Conservation (phyloP, 2,113 vertebrate species). For the Amazona vittata region DNA sequence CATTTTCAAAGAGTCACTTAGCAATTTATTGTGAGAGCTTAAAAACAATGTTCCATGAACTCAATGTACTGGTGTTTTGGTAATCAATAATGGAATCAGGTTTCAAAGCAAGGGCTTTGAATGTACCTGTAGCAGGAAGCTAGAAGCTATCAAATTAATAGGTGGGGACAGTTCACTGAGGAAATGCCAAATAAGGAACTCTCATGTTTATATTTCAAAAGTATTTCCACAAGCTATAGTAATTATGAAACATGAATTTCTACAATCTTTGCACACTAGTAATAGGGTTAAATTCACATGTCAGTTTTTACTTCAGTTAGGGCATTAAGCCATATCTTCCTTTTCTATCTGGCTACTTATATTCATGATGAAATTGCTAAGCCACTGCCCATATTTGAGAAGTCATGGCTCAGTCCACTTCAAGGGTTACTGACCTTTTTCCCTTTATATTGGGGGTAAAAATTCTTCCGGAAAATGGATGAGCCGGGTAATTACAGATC, state of each 20-base stretch:
- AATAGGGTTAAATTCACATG: fast-evolving
- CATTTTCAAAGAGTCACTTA: neutral
- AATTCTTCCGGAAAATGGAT: too few relatives aligned
- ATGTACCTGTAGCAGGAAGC: neutral
- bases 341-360: neutral
- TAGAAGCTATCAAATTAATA: neutral
- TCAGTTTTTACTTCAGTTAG: neutral
- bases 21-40: neutral
- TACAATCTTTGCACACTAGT: neutral
- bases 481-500: too few relatives aligned
- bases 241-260: neutral
- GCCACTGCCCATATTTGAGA: too few relatives aligned
- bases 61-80: neutral
- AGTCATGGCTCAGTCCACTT: too few relatives aligned
- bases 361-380: neutral
- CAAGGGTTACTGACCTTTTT: too few relatives aligned
- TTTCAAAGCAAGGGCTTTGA: neutral
- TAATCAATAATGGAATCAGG: neutral
- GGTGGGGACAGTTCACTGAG: neutral
- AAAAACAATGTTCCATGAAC: neutral
- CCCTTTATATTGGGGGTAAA: too few relatives aligned
- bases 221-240: neutral
- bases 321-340: neutral
- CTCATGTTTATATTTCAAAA: neutral
- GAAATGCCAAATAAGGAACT: neutral